Conservation (phyloP, 1,140 invertebrate species). For the Lordiphosa clarofinis region DNA sequence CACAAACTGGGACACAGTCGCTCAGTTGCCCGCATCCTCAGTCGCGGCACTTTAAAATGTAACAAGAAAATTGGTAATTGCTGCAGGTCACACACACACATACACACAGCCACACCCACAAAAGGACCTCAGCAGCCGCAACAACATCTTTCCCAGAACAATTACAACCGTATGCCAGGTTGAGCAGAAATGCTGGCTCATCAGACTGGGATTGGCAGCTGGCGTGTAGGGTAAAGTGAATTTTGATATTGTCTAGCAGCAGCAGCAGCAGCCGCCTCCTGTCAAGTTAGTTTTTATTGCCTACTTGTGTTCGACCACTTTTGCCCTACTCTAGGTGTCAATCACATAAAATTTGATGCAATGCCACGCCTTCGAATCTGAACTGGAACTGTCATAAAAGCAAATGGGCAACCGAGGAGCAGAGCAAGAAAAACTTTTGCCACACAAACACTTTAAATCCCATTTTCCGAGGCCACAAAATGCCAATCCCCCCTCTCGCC, state of each 20-base stretch:
- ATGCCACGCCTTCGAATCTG: slow-evolving; percentile 8
- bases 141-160: slow-evolving; percentile 39
- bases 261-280: neutral
- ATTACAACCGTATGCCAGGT: slow-evolving; percentile 24
- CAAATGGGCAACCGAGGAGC: slow-evolving; percentile 27
- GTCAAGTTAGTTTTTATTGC: slow-evolving; percentile 16
- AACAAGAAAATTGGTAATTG: slow-evolving; percentile 73
- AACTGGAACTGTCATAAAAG: slow-evolving; percentile 29
- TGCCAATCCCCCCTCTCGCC: slow-evolving; percentile 9
- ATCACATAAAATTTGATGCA: slow-evolving; percentile 42
- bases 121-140: slow-evolving; percentile 51
- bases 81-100: slow-evolving; percentile 49
- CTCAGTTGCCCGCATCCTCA: slow-evolving; percentile 7
- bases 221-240: neutral
- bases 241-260: neutral
- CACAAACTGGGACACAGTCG: slow-evolving; percentile 21
- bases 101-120: slow-evolving; percentile 8
- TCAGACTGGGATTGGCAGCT: slow-evolving; percentile 9
- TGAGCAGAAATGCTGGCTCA: slow-evolving; percentile 22
- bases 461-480: slow-evolving; percentile 34
- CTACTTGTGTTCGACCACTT: slow-evolving; percentile 21
- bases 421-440: slow-evolving; percentile 15
- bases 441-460: slow-evolving; percentile 24
- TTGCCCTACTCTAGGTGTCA: slow-evolving; percentile 31
- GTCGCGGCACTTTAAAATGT: slow-evolving; percentile 51